Conservation (phyloP, 2,888 invertebrate species). For the Teinopalpus imperialis region DNA sequence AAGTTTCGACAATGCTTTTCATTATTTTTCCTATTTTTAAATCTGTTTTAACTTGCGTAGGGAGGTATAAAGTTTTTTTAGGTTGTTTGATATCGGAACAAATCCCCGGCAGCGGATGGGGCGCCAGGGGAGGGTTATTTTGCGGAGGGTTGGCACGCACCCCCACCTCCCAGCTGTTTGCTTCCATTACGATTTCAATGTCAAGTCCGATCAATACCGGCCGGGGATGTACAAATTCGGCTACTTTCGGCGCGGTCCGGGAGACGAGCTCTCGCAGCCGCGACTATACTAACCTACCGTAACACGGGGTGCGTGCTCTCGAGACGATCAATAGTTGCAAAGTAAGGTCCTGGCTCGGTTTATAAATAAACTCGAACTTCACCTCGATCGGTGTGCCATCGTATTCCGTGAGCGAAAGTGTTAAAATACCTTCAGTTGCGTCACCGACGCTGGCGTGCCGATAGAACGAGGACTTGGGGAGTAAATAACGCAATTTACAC, state of each 20-base stretch:
- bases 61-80: conserved; percentile 20
- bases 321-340: conserved; percentile 72
- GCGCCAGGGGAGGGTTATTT: conserved; percentile 49
- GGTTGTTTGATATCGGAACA: conserved; percentile 30
- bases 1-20: too few relatives aligned
- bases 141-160: conserved; percentile 63
- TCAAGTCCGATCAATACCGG: conserved; percentile 80
- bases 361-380: conserved; percentile 81
- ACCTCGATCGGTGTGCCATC: conserved; percentile 57
- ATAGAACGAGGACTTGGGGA: conserved; percentile 5
- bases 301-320: conserved; percentile 73
- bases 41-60: conserved; percentile 13
- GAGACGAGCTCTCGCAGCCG: conserved; percentile 56
- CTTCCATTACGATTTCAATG: conserved; percentile 79
- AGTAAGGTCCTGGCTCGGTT: conserved; percentile 68
- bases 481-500: conserved; percentile 27
- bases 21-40: conserved; percentile 29
- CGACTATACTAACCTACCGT: conserved; percentile 80
- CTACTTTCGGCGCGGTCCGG: conserved; percentile 72
- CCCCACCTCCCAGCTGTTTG: conserved; percentile 76
- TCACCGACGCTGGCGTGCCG: conserved; percentile 40
- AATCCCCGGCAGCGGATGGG: conserved; percentile 26
- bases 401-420: conserved; percentile 66
- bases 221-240: conserved; percentile 79
- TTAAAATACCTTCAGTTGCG: conserved; percentile 52